Base-by-base conservation (phyloP, 2,888 invertebrate species). In the Geophilus truncorum region DNA sequence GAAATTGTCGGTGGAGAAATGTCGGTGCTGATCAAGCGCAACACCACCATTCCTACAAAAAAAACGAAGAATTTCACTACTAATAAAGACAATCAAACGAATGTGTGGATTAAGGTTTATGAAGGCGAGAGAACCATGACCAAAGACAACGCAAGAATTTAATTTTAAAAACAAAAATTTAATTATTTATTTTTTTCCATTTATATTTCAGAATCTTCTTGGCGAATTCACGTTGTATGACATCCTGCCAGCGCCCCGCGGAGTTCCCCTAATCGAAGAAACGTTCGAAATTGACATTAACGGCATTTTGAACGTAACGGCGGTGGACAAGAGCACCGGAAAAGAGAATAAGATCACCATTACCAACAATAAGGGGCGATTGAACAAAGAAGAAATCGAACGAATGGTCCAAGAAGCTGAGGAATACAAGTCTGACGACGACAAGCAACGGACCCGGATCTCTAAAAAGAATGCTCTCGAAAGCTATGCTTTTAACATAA, bases 11-110 rank as follows among this genome's bases (percentile, higher is more conserved):
- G 75, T 23, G 32, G 75, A 84, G 98, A 99, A 34, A 99, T 99
- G 98, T 98, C 98, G 84, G 98, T 98, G 87, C 91, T 99, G 80
- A 99, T 99, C 87, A 94, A 96, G 80, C 88, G 98, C 85, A 99
- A 99, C 90, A 98, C 98, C 32, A 97, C 98, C 83, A 98, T 99
- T 86, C 99, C 99, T 34, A 98, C 98, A 80, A 98, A 98, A 90
- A 28, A 45, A 25, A 79, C 28, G 12, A 15, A 78, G 32, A 78
- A 1, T 15, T 78, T 81, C 57, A 81, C 51, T 0, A 51, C 81
- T 18, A 12, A 18, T n/a, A 57, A n/a, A n/a, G 81, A 78, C n/a
- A 57, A 78, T 57, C 81, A 81, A 30, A 7, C 81, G 0, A 28
- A 23, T 40, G 78, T 78, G 25, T 15, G 51, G 51, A 21, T 78